Evolutionary conservation across 2,888 invertebrate species (phyloP).

Genomic region (Tetragonisca angustula): DNA sequence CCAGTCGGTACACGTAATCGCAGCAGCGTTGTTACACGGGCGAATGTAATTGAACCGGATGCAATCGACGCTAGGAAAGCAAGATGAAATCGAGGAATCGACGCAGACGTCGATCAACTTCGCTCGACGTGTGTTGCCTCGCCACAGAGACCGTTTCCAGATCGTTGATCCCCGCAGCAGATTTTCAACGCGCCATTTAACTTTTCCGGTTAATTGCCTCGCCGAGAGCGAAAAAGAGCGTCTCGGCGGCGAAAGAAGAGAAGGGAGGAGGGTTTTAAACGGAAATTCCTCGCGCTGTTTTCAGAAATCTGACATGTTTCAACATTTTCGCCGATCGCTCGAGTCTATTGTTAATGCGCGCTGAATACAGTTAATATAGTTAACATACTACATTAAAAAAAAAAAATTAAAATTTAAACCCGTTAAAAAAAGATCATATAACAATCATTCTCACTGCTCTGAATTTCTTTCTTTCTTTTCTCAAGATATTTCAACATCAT

Average conservation of each 20-base stretch:
- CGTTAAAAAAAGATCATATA: too few species aligned
- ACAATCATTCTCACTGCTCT: too few species aligned
- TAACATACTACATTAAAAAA: too few species aligned
- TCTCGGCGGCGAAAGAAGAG: neutral
- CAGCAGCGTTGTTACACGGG: neutral
- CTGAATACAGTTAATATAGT: too few species aligned
- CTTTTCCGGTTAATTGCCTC: slow-evolving; percentile 41
- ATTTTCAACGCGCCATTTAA: slow-evolving; percentile 57
- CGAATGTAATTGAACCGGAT: slow-evolving; percentile 38
- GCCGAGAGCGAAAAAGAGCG: neutral
- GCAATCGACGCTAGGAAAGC: slow-evolving; percentile 44
- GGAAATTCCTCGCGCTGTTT: neutral
- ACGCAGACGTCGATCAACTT: slow-evolving; percentile 31
- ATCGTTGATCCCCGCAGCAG: slow-evolving; percentile 46
- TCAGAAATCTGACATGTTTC: neutral
- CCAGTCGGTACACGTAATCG: neutral
- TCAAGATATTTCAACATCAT: too few species aligned
- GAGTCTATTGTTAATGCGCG: too few species aligned
- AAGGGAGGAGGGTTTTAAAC: neutral
- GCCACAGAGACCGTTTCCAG: slow-evolving; percentile 34
- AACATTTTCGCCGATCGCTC: neutral
- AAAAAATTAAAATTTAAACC: too few species aligned
- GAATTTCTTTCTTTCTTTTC: too few species aligned
- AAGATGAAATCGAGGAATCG: slow-evolving; percentile 42
- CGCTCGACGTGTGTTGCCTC: slow-evolving; percentile 41